Base-by-base conservation (phyloP, 2,113 vertebrate species). In the Podiceps cristatus region DNA sequence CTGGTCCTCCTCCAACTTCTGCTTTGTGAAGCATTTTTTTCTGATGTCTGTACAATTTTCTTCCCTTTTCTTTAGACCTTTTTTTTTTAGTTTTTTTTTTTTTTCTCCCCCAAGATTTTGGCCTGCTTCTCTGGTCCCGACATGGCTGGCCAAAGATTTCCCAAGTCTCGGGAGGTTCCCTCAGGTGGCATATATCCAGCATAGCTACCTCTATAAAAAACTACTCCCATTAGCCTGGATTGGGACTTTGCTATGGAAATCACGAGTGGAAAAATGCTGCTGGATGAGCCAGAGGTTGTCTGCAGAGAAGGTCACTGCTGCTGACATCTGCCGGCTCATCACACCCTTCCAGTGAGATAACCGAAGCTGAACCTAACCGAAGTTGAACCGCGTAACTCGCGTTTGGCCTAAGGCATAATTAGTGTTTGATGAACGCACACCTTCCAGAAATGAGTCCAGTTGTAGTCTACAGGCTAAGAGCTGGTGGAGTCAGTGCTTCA, bases 371-470 rank as follows among this genome's bases (percentile, higher is more conserved):
- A n/a, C n/a, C n/a, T n/a, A 85, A 56, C 33, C 1, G 4, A 3
- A 72, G 42, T 12, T 28, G 58, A 82, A 52, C 3, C 7, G 1
- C 25, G 13, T 27, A 82, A 44, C 4, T 50, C 7, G 4, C 44
- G 4, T 22, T 87, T 59, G 37, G n/a, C 10, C 7, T 28, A 25
- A n/a, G 7, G 37, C 4, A 13, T 55, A 59, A 52, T 50, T 59
- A 37, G 24, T 53, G 18, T 45, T 42, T 42, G 42, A 11, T n/a
- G 45, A 72, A 5, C 29, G 28, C 5, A 47, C 0, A 0, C 31
- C 42, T 75, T 71, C 62, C 27, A 86, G 62, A 91, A 78, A 86
- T 0, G 1, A 0, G 2, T 55, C 33, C 25, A 60, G 28, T 5
- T 50, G 18, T 31, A 17, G 55, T 29, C 12, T 52, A 35, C 5